A percentile compares a stretch with the other conserved stretches of the same genome.
Evolutionary conservation across 1,140 invertebrate genomes (phyloP).

Genomic region (Ceratina calcarata): DNA sequence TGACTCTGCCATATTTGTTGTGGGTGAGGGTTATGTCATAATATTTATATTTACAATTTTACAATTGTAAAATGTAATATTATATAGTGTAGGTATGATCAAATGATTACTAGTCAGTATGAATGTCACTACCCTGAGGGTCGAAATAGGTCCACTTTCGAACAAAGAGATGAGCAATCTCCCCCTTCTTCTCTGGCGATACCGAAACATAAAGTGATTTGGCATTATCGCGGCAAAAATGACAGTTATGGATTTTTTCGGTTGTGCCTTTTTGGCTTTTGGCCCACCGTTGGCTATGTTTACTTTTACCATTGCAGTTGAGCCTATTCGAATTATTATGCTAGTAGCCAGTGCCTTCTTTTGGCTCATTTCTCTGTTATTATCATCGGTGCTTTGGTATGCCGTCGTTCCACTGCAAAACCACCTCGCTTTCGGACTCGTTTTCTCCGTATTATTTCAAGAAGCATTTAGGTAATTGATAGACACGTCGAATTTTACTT

Average conservation of each 20-base stretch:
- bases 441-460: conserved; percentile 94
- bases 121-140: too few relatives aligned
- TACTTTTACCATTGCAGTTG: conserved; percentile 92
- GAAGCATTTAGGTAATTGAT: conserved; percentile 82
- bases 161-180: too few relatives aligned
- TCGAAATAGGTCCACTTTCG: too few relatives aligned
- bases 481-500: background rate
- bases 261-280: conserved; percentile 95
- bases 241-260: conserved; percentile 96
- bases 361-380: conserved; percentile 94
- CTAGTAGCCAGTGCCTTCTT: conserved; percentile 97
- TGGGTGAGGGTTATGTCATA: too few relatives aligned
- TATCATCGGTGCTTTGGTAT: conserved; percentile 95
- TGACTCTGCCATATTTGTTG: too few relatives aligned
- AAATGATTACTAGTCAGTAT: too few relatives aligned
- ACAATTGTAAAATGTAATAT: too few relatives aligned
- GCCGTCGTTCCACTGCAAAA: conserved; percentile 88
- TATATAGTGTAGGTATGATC: too few relatives aligned
- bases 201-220: conserved; percentile 14
- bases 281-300: conserved; percentile 95
- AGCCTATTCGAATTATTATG: conserved; percentile 96
- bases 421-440: conserved; percentile 90
- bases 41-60: too few relatives aligned
- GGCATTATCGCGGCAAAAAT: conserved; percentile 81
- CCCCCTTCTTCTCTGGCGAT: too few relatives aligned